phyloP scores from a whole-genome alignment of 2,888 invertebrate genomes.

The Molorchus minor region DNA sequence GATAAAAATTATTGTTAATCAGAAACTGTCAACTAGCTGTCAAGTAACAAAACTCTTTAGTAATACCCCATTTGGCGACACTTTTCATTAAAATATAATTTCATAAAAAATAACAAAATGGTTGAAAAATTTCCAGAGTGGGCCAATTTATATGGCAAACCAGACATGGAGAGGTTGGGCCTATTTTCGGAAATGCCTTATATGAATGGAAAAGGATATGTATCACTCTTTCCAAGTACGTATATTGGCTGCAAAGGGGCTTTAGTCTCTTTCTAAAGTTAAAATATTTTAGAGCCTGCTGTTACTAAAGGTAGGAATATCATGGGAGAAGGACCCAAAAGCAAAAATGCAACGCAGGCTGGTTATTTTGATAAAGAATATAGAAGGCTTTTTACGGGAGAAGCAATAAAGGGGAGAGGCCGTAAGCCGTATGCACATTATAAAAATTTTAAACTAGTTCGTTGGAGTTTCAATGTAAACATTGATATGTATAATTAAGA shows the following conservation, averaged over 20 bases:
- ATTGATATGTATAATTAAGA: too few species aligned
- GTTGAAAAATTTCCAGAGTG: neutral
- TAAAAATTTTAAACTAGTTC: too few species aligned
- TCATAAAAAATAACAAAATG: conserved; percentile 4
- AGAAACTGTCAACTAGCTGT: too few species aligned
- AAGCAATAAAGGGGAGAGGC: conserved; percentile 47
- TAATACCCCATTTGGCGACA: too few species aligned
- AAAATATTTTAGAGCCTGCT: conserved; percentile 12
- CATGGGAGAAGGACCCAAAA: conserved; percentile 55
- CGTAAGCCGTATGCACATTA: conserved; percentile 37
- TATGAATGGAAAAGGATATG: conserved; percentile 56
- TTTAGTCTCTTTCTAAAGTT: neutral
- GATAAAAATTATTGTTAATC: too few species aligned
- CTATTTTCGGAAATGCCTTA: conserved; percentile 62
- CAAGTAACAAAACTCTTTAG: too few species aligned
- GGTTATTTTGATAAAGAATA: conserved; percentile 64
- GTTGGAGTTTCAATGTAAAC: too few species aligned
- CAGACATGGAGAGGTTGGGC: conserved; percentile 61
- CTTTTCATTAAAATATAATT: too few species aligned
- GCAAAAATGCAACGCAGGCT: conserved; percentile 59
- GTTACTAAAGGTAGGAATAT: conserved; percentile 53
- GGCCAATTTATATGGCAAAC: conserved; percentile 52
- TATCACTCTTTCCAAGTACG: conserved; percentile 50
- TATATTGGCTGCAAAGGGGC: neutral
- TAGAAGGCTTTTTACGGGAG: conserved; percentile 62